phyloP scores from a whole-genome alignment of 2,888 invertebrate genomes.

The Zaprionus obscuricornis region DNA sequence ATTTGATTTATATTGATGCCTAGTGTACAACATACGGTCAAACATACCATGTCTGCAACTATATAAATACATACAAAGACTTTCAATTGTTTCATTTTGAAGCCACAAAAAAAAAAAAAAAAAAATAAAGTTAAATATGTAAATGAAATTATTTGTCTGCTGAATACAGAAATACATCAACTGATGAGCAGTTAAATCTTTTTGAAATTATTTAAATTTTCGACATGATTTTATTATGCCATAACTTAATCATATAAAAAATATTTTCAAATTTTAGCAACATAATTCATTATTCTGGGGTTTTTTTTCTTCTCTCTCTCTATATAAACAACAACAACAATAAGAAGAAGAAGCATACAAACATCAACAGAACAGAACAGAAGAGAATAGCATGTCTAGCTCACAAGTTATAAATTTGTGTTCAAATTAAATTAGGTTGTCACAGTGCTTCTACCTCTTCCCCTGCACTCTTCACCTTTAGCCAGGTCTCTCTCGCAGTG shows the following conservation, averaged over 20 bases:
- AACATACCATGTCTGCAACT: not conserved
- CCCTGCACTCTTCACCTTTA: not conserved
- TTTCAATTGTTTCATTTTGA: conserved; percentile 30
- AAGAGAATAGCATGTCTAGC: conserved; percentile 51
- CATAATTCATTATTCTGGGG: conserved; percentile 78
- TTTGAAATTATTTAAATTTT: too few species aligned
- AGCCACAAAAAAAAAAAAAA: conserved; percentile 37
- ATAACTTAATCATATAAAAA: conserved; percentile 51
- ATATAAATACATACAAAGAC: conserved; percentile 28
- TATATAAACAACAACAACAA: conserved; percentile 13
- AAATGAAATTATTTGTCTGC: too few species aligned
- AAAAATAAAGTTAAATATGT: too few species aligned
- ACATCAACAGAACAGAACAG: too few species aligned
- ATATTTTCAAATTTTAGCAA: conserved; percentile 50
- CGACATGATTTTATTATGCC: conserved; percentile 60
- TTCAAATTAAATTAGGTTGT: conserved; percentile 74
- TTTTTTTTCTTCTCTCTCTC: conserved; percentile 14
- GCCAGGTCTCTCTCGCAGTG: not conserved
- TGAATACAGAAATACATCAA: too few species aligned
- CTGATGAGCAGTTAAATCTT: too few species aligned
- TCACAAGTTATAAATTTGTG: conserved; percentile 69
- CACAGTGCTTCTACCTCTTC: too few species aligned
- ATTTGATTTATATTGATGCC: conserved; percentile 55
- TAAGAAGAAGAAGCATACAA: too few species aligned
- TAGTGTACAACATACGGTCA: not conserved